Base-by-base conservation (phyloP, 2,797 vertebrate genomes). In the Ctenopoma multispine region DNA sequence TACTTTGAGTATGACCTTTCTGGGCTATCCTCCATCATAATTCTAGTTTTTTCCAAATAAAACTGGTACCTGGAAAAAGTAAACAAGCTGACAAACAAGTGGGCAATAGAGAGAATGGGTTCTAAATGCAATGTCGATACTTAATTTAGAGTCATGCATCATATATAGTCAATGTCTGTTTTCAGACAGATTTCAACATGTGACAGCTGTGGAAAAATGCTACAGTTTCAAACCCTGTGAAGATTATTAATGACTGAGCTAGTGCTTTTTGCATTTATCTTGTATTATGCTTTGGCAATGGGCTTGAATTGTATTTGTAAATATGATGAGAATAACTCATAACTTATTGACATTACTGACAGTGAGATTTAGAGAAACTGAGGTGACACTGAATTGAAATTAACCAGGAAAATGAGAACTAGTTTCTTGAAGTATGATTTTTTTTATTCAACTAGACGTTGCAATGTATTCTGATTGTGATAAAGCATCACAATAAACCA, bases 381-480 rank as follows among this genome's bases (percentile, higher is more conserved):
- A 71, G 21, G 43, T 63, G 69, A 73, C 46, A 21, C 62, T 69
- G 72, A 89, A 70, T 58, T 65, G 57, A 46, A 56, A 63, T 47
- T 50, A 76, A 81, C 64, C 50, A 74, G 47, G 47, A 74, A 81
- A 71, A 73, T 48, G 15, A 50, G 4, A 48, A 21, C 14, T 14
- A 36, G 23, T 73, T 80, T 65, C 53, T 69, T 65, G 40, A 43
- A 59, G 20, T 71, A n/a, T 76, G 50, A 51, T 79, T 85, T 34
- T 86, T 40, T 86, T 83, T 83, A 68, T 82, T 85, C 51, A 69
- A 59, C 75, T 87, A 83, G 74, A 78, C 76, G 73, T 75, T 89
- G 82, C 88, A 84, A 72, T 91, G 88, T 91, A 90, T 86, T 72
- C 80, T 82, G 69, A 69, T 74, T 88, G 86, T 88, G 84, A 85